phyloP scores from a whole-genome alignment of 2,113 vertebrate genomes.

The Phyllostomus hastatus region DNA sequence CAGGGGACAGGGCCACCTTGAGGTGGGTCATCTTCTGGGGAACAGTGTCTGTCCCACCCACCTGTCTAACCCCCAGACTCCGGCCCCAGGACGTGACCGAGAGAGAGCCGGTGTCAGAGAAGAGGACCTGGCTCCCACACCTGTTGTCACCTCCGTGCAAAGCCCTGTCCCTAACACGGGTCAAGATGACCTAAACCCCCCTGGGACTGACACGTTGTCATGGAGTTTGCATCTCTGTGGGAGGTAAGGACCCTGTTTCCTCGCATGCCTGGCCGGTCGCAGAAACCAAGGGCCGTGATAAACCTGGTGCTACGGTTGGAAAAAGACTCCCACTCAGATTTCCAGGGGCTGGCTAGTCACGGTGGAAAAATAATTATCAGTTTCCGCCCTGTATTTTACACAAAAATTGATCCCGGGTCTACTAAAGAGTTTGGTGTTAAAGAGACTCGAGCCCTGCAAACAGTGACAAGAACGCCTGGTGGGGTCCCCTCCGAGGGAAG shows the following conservation, averaged over 20 bases:
- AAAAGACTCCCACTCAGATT: not conserved
- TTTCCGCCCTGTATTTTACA: not conserved
- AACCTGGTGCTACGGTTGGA: not conserved
- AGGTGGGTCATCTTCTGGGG: rapidly evolving
- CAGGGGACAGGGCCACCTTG: not conserved
- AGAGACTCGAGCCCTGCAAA: not conserved
- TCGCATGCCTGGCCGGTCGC: rapidly evolving
- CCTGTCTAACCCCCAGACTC: not conserved
- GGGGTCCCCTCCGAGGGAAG: not conserved
- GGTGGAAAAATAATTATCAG: rapidly evolving
- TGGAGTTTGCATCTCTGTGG: rapidly evolving
- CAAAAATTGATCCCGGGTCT: not conserved
- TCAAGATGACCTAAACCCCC: not conserved
- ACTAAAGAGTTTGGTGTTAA: not conserved
- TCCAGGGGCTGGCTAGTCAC: not conserved
- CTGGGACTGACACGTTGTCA: rapidly evolving
- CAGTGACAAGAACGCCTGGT: rapidly evolving
- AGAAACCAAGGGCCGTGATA: not conserved
- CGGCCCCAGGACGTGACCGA: rapidly evolving
- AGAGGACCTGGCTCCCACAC: rapidly evolving
- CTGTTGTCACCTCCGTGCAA: too few species aligned
- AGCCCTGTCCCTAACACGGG: rapidly evolving
- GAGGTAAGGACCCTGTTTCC: rapidly evolving
- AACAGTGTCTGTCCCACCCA: not conserved
- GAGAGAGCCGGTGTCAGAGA: too few species aligned